phyloP scores from a whole-genome alignment of 2,113 vertebrate species.

The Eulemur macaco region DNA sequence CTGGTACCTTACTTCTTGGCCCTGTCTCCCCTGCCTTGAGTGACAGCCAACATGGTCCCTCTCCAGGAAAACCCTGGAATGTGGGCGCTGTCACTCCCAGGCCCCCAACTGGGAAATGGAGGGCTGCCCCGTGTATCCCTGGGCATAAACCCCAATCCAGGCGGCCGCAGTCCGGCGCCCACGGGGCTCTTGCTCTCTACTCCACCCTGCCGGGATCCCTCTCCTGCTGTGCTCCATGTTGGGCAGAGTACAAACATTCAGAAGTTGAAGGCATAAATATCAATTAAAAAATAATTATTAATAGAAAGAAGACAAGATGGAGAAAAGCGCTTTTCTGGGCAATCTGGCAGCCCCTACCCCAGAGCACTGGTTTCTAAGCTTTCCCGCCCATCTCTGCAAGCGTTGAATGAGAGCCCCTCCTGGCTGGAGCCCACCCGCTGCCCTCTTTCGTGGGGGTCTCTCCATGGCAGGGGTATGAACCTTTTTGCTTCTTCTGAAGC shows the following conservation, averaged over 20 bases:
- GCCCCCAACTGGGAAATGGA: neutral
- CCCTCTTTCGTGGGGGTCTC: neutral
- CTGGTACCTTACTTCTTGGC: neutral
- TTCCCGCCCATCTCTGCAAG: neutral
- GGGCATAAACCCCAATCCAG: neutral
- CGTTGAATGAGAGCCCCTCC: neutral
- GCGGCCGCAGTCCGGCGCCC: neutral
- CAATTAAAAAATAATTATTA: neutral
- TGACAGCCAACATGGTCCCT: neutral
- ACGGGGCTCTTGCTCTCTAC: neutral
- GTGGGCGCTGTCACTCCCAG: neutral
- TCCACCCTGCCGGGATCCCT: neutral
- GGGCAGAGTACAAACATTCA: neutral
- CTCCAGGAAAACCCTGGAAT: neutral
- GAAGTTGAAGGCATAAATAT: neutral
- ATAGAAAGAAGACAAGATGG: neutral
- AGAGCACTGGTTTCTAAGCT: neutral
- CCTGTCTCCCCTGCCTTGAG: neutral
- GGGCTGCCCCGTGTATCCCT: neutral
- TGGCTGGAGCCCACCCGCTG: neutral
- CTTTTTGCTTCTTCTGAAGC: neutral
- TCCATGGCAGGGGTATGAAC: neutral
- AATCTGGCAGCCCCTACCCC: neutral
- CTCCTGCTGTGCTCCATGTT: neutral
- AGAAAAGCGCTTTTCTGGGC: neutral